Evolutionary conservation across 2,797 vertebrate genomes (phyloP).

Genomic region (Dipus sagitta): DNA sequence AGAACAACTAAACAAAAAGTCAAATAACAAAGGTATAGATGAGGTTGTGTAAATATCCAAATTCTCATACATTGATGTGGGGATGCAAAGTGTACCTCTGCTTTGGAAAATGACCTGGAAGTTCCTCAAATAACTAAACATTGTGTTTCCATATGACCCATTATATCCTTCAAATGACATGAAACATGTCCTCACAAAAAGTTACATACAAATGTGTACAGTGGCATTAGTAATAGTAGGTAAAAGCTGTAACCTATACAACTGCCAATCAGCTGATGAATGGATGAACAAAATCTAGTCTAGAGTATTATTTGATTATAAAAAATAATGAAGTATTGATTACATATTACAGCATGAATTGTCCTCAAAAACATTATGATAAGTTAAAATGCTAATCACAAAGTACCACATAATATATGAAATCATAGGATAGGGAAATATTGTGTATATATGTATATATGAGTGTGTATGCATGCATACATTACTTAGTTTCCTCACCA

Average conservation of each 20-base stretch:
- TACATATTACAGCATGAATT: background rate
- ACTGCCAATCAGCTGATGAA: background rate
- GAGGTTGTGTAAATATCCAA: background rate
- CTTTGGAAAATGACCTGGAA: background rate
- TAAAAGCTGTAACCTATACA: background rate
- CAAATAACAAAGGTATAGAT: background rate
- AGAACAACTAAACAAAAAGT: background rate
- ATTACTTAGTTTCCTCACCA: too few relatives aligned
- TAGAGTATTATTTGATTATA: background rate
- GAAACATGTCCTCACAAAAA: background rate
- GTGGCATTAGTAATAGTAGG: background rate
- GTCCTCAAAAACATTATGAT: background rate
- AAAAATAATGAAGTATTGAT: background rate
- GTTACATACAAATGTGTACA: background rate
- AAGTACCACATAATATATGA: background rate
- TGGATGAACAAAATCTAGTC: background rate
- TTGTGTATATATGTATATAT: too few relatives aligned
- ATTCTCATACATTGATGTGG: too few relatives aligned
- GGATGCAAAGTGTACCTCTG: background rate
- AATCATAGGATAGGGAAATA: background rate
- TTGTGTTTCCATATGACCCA: too few relatives aligned
- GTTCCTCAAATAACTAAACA: too few relatives aligned
- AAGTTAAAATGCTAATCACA: too few relatives aligned
- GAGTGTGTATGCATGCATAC: too few relatives aligned
- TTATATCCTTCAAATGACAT: too few relatives aligned